Percentiles rank a stretch among this genome's conserved stretches.
Conservation (phyloP, 2,888 invertebrate species). For the Brachycybe producta region DNA sequence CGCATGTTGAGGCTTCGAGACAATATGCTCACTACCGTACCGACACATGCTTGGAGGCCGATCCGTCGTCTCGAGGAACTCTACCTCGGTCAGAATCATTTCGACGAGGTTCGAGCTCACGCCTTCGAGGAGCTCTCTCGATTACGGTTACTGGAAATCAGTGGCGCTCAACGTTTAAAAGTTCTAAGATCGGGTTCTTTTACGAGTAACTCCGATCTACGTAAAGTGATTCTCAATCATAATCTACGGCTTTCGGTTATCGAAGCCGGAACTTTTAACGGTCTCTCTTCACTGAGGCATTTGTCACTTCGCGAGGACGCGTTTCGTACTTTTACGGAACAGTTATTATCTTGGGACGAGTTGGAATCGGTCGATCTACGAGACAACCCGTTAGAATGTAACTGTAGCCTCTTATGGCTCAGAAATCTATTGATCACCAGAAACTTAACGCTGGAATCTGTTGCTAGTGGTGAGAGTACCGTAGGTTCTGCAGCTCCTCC, state of each 20-base stretch:
- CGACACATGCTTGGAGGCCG: conserved; percentile 60
- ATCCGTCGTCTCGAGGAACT: conserved; percentile 61
- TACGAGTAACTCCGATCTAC: conserved; percentile 51
- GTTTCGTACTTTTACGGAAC: conserved; percentile 56
- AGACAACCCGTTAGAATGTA: conserved; percentile 71
- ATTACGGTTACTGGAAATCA: conserved; percentile 57
- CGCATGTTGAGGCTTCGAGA: conserved; percentile 62
- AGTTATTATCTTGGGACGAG: conserved; percentile 58
- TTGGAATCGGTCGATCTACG: conserved; percentile 58
- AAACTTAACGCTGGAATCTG: conserved; percentile 11
- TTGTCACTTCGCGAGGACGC: conserved; percentile 64
- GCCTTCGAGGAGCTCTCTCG: conserved; percentile 74
- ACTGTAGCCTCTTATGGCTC: conserved; percentile 74
- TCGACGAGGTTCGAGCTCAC: conserved; percentile 55
- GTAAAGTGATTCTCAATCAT: conserved; percentile 44
- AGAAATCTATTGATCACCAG: conserved; percentile 11
- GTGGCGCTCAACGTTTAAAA: conserved; percentile 50
- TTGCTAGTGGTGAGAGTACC: background rate
- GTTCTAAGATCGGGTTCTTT: conserved; percentile 64
- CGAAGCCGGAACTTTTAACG: conserved; percentile 69
- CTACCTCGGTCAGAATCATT: conserved; percentile 64
- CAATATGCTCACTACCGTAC: conserved; percentile 65
- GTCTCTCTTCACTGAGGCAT: conserved; percentile 61
- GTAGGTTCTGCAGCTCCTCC: background rate
- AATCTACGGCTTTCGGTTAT: conserved; percentile 58